Evolutionary conservation across 2,888 invertebrate species (phyloP).

Genomic region (Ectobius pallidus): DNA sequence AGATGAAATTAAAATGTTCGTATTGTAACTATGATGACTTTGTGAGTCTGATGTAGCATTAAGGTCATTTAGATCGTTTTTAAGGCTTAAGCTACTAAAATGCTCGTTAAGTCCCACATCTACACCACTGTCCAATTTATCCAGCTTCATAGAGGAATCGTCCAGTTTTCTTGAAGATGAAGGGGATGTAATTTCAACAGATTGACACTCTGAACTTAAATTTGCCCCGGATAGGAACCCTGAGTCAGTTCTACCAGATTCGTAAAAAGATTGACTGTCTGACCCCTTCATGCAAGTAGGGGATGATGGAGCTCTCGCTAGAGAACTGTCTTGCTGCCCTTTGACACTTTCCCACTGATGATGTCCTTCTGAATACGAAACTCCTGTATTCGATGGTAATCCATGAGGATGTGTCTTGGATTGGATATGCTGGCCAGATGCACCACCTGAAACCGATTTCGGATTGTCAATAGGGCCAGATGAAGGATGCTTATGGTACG

Average conservation of each 20-base stretch:
- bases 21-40: slow-evolving; percentile 15
- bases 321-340: slow-evolving; percentile 9
- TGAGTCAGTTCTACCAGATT: slow-evolving; percentile 53
- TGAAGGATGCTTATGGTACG: slow-evolving; percentile 36
- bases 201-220: slow-evolving; percentile 47
- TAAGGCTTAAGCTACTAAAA: slow-evolving; percentile 64
- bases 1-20: slow-evolving; percentile 12
- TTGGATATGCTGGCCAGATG: slow-evolving; percentile 31
- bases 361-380: slow-evolving; percentile 15
- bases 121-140: slow-evolving; percentile 66
- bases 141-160: slow-evolving; percentile 57
- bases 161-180: slow-evolving; percentile 40
- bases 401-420: slow-evolving; percentile 37
- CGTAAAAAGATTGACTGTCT: slow-evolving; percentile 44
- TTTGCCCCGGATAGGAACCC: slow-evolving; percentile 59
- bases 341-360: slow-evolving; percentile 29
- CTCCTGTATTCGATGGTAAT: slow-evolving; percentile 17
- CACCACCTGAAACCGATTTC: slow-evolving; percentile 42
- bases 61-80: slow-evolving; percentile 43
- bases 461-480: slow-evolving; percentile 37
- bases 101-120: slow-evolving; percentile 65
- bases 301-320: slow-evolving; percentile 34
- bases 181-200: slow-evolving; percentile 43
- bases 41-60: slow-evolving; percentile 36
- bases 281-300: slow-evolving; percentile 39